Percentiles rank a stretch among this genome's conserved stretches.
Conservation (phyloP, 2,888 invertebrate genomes). For the Lycophotia porphyrea region DNA sequence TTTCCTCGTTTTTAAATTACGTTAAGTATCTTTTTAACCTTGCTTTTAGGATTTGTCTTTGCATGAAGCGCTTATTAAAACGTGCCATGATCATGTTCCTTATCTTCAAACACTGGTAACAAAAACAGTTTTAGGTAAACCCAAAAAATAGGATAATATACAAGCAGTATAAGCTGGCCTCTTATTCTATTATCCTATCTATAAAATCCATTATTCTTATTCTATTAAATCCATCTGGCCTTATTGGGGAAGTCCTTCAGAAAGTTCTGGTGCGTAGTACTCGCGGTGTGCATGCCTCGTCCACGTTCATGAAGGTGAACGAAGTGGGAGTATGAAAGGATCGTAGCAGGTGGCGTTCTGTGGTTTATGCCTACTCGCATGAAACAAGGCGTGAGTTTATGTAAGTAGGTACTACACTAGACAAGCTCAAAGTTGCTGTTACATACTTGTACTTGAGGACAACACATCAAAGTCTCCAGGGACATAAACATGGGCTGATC, state of each 20-base stretch:
- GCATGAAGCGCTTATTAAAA: constrained; percentile 8
- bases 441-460: not conserved
- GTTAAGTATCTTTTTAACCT: constrained; percentile 13
- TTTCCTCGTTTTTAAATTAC: constrained; percentile 35
- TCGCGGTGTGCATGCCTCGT: no score
- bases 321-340: not conserved
- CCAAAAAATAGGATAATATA: no score
- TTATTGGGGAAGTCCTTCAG: not conserved
- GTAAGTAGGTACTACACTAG: not conserved
- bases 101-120: constrained; percentile 5
- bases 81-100: not conserved
- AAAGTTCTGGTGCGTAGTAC: not conserved
- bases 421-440: not conserved
- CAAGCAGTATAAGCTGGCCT: not conserved
- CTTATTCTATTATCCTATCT: not conserved
- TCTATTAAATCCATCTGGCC: not conserved
- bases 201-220: no score
- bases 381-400: not conserved
- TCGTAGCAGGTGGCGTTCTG: not conserved
- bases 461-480: not conserved
- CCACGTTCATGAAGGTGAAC: not conserved
- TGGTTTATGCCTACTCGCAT: not conserved
- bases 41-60: constrained; percentile 40
- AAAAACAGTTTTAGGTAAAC: constrained; percentile 8
- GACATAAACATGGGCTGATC: not conserved